Base-by-base conservation (phyloP, 35 echinoderm and acorn worm genomes). In the Stichopus chloronotus region DNA sequence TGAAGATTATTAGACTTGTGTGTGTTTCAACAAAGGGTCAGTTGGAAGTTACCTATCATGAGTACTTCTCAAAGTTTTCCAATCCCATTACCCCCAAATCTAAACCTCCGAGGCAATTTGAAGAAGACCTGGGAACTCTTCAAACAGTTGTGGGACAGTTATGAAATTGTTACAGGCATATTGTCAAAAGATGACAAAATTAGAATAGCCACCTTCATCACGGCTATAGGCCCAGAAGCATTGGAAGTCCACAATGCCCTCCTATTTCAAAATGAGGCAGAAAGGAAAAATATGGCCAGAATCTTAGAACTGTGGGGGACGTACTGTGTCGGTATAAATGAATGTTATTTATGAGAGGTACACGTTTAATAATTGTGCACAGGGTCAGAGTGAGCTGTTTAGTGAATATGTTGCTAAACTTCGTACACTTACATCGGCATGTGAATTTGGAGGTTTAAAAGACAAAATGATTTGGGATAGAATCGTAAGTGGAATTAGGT, bases 181-280 rank as follows among this genome's bases (percentile, higher is more conserved):
- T 84, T 86, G 4, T 55, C 87, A n/a, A 78, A 95, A 79, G 1
- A 7, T 12, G 76, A 95, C 24, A 92, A 90, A 63, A 59, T 91
- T 57, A 43, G 92, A 16, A 72, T 95, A 14, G 96, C 92, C 72
- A 95, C 95, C 55, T 98, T 95, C 59, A 91, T 98, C 71, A 93
- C 92, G 0, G 65, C 86, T 30, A 87, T 98, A 52, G 92, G 88
- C 24, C 16, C 13, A 9, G 83, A 98, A 82, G 96, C 94, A 0
- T 56, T 95, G 12, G 88, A 95, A 30, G 63, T 98, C 8, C 94
- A 98, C 19, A 71, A 98, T 87, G 87, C 80, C 22, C 60, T 98
- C 19, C 82, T 72, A 22, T 97, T 76, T 80, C 25, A 16, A n/a
- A 87, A 5, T 79, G 93, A 93, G 19, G 91, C 57, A 57, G 93